Base-by-base conservation (phyloP, 2,113 vertebrate species). In the Channa maculata region DNA sequence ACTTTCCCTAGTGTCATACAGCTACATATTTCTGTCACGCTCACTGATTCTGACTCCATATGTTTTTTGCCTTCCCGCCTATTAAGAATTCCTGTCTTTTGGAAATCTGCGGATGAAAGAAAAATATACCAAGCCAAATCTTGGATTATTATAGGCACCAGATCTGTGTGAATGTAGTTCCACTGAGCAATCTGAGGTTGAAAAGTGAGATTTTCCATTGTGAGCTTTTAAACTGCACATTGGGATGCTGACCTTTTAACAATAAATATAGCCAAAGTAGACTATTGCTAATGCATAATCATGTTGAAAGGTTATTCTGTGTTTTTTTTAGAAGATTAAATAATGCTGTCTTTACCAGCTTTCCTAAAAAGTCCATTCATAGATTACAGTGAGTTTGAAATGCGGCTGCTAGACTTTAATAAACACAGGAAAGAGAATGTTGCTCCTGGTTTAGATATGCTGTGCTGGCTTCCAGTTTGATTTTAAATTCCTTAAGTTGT, bases 401-500 rank as follows among this genome's bases (percentile, higher is more conserved):
- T 75, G 41, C 71, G 80, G 63, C 78, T 59, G 37, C 52, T 54
- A n/a, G 39, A 71, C 67, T 77, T 65, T n/a, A 65, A 65, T 46
- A 50, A 73, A 57, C 73, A 69, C 62, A n/a, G 62, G 59, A 74
- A 36, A 34, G 24, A 65, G 54, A 46, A 70, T 50, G 65, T 50
- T 8, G 8, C 57, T 71, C 59, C 53, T 39, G 49, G 36, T 76
- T 88, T 65, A 62, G 70, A 68, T 71, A 66, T 44, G 54, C 65
- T 53, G 68, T 39, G 12, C 60, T 55, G 57, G 45, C 57, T 66
- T 34, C 51, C 63, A 75, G 14, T 70, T 77, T 54, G 59, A 67
- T 77, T 82, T 85, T 44, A 59, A 76, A 83, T 84, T 84, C 83
- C 65, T 84, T 70, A 70, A 75, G 78, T 78, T 77, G 75, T 65